Base-by-base conservation (phyloP, 2,797 vertebrate genomes). In the Chloroceryle inda region DNA sequence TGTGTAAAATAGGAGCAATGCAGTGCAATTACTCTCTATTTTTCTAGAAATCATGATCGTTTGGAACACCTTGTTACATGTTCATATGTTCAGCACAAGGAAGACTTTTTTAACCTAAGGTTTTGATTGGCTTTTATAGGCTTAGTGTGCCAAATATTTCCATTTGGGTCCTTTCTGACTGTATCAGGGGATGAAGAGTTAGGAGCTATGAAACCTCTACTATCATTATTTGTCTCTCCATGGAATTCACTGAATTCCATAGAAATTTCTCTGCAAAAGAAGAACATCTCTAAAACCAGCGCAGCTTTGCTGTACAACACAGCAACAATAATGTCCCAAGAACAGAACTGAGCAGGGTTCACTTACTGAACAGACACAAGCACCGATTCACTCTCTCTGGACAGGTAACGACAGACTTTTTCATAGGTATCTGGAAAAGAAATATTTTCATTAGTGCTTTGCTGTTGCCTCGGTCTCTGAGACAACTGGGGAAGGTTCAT, bases 341-440 rank as follows among this genome's bases (percentile, higher is more conserved):
- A 52, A 50, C 0, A 89, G 26, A 63, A 58, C 5, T 38, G 78
- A 42, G 64, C 19, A 64, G 24, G 8, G 31, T 11, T 84, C 45
- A 97, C 96, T 97, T 98, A 99, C 98, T 98, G 98, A 83, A 98
- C 98, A 68, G 98, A 99, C 59, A 98, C 97, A 59, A 99, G 98
- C 5, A 98, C 97, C 0, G 98, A 98, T 50, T 98, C 97, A 5
- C 98, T 98, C 84, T 98, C 97, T 92, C 96, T 98, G 92, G 98
- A 97, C 8, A 99, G 92, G 95, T 98, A 97, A 67, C 97, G 97
- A 88, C 98, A 99, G 47, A 99, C 94, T 74, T 97, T 97, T 76
- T 98, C 98, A 53, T 98, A 98, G 47, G 97, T 83, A 93, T 98
- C 98, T 99, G 97, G 47, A 96, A 96, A 92, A 92, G 42, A 90